Conservation (phyloP, 1,140 invertebrate genomes). For the Apis laboriosa region DNA sequence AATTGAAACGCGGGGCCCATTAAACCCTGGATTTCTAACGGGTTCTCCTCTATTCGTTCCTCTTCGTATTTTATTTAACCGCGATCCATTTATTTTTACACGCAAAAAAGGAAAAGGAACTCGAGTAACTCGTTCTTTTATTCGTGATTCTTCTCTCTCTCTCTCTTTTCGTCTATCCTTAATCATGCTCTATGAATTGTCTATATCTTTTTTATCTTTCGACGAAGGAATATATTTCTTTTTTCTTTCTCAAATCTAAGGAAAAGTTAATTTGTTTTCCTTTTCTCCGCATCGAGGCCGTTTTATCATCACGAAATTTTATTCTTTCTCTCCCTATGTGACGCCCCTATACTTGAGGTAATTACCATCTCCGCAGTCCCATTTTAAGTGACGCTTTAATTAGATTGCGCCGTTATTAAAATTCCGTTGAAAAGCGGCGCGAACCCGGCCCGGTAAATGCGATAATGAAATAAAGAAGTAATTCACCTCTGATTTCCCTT, state of each 20-base stretch:
- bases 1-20: constrained; percentile 9
- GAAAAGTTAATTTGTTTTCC: constrained; percentile 6
- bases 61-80: background rate
- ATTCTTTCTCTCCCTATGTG: background rate
- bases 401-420: constrained; percentile 42
- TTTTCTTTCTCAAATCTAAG: background rate
- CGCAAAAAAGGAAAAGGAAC: constrained; percentile 8
- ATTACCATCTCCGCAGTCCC: constrained; percentile 22
- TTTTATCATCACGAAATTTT: background rate
- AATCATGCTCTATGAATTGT: constrained; percentile 13
- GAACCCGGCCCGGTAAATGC: background rate
- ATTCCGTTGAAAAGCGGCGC: constrained; percentile 27
- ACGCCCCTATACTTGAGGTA: constrained; percentile 2
- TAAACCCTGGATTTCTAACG: background rate
- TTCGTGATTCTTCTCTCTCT: background rate
- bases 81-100: constrained; percentile 6
- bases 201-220: constrained; percentile 21
- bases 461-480: constrained; percentile 19
- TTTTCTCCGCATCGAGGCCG: background rate
- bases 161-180: background rate
- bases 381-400: background rate
- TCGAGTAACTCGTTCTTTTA: constrained; percentile 5
- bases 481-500: constrained; percentile 91
- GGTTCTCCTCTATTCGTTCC: background rate
- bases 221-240: constrained; percentile 1